Evolutionary conservation across 2,797 vertebrate species (phyloP).

Genomic region (Otus scops): DNA sequence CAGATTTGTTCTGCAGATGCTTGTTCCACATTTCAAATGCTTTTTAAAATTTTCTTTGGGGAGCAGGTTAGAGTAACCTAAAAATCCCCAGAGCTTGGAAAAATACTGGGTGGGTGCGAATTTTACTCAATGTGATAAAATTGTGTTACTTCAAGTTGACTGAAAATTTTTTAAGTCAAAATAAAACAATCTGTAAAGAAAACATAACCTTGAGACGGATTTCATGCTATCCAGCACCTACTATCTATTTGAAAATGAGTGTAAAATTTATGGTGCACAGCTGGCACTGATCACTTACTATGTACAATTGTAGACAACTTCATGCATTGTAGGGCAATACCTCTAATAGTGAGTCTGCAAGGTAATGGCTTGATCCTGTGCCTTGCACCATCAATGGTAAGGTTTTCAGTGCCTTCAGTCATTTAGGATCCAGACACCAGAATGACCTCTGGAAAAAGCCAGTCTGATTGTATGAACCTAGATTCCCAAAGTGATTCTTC

Average conservation of each 20-base stretch:
- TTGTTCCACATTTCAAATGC: not conserved
- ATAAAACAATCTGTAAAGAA: not conserved
- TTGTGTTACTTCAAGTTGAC: not conserved
- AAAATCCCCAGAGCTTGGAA: not conserved
- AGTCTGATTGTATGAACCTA: not conserved
- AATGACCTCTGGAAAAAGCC: not conserved
- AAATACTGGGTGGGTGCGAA: not conserved
- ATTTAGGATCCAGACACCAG: not conserved
- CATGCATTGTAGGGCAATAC: not conserved
- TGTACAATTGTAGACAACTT: not conserved
- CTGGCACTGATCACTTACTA: not conserved
- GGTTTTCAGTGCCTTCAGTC: not conserved
- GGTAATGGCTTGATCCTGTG: not conserved
- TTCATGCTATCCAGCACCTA: not conserved
- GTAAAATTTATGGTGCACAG: not conserved
- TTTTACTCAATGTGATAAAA: not conserved
- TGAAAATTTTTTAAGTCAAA: not conserved
- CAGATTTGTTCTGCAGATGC: not conserved
- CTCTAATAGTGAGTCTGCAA: not conserved
- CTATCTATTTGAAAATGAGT: not conserved
- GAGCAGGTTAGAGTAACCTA: not conserved
- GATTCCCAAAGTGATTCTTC: not conserved
- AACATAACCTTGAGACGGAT: not conserved
- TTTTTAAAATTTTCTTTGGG: not conserved
- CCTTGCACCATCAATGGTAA: not conserved